phyloP scores from a whole-genome alignment of 2,797 vertebrate species.

The Macroramphosus scolopax region DNA sequence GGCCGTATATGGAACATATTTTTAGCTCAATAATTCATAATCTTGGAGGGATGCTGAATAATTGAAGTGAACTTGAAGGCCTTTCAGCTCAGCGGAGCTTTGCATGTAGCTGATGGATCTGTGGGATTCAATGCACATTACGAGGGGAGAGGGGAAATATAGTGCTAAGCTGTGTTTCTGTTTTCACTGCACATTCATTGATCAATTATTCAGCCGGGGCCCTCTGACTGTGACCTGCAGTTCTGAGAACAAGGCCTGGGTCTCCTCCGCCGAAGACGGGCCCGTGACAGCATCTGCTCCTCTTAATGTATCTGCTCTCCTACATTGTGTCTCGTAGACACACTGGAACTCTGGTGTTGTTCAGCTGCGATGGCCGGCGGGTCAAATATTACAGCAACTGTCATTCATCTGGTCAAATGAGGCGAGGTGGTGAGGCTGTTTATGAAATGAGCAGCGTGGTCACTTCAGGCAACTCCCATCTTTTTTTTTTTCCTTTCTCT shows the following conservation, averaged over 20 bases:
- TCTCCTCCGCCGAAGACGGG: conserved; percentile 50
- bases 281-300: conserved; percentile 61
- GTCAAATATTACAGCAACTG: conserved; percentile 63
- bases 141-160: conserved; percentile 76
- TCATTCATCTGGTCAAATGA: conserved; percentile 75
- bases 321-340: too few relatives aligned
- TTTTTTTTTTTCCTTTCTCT: conserved; percentile 47
- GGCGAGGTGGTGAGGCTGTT: conserved; percentile 57
- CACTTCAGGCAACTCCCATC: conserved; percentile 59
- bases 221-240: conserved; percentile 78
- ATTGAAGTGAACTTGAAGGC: conserved; percentile 86
- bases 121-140: conserved; percentile 80
- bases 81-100: conserved; percentile 82
- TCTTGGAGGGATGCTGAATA: conserved; percentile 84
- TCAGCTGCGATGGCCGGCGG: conserved; percentile 45
- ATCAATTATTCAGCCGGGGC: conserved; percentile 82
- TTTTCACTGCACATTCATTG: conserved; percentile 79
- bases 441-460: conserved; percentile 58
- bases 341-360: too few relatives aligned
- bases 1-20: conserved; percentile 83
- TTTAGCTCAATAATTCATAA: conserved; percentile 86
- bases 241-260: conserved; percentile 63
- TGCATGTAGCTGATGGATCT: conserved; percentile 83
- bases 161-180: conserved; percentile 84
- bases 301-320: conserved; percentile 58